A percentile compares a stretch with the other conserved stretches of the same genome.
Conservation (phyloP, 2,797 vertebrate species). For the Hoplostethus atlanticus region DNA sequence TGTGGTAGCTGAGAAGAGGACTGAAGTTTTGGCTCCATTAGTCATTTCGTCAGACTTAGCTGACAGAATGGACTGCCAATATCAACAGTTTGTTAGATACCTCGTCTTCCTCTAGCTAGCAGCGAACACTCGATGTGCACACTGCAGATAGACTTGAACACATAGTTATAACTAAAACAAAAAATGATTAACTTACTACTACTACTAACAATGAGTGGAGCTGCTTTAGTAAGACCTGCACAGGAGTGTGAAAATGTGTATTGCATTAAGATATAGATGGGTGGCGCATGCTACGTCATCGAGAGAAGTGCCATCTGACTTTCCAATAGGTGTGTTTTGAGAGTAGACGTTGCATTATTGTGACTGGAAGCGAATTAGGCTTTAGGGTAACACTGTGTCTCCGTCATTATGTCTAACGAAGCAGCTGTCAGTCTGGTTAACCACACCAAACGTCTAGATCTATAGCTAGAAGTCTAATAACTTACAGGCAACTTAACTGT, state of each 20-base stretch:
- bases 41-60: constrained; percentile 7
- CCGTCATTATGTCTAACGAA: background rate
- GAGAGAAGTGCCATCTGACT: background rate
- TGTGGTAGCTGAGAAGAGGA: background rate
- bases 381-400: background rate
- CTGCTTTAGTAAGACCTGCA: background rate
- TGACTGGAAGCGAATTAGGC: background rate
- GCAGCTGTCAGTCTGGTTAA: too few species aligned
- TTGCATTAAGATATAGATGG: background rate
- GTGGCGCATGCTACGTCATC: background rate
- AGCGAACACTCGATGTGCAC: background rate
- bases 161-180: too few species aligned
- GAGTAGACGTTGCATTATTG: too few species aligned
- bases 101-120: background rate
- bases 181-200: too few species aligned
- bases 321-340: background rate
- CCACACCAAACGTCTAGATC: too few species aligned
- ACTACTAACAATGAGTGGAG: background rate
- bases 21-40: background rate
- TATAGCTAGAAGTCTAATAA: too few species aligned
- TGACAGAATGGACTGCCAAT: background rate
- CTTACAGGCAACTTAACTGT: too few species aligned
- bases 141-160: background rate
- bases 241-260: background rate
- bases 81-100: background rate